Conservation (phyloP, 2,888 invertebrate genomes). For the Linyphia triangularis region DNA sequence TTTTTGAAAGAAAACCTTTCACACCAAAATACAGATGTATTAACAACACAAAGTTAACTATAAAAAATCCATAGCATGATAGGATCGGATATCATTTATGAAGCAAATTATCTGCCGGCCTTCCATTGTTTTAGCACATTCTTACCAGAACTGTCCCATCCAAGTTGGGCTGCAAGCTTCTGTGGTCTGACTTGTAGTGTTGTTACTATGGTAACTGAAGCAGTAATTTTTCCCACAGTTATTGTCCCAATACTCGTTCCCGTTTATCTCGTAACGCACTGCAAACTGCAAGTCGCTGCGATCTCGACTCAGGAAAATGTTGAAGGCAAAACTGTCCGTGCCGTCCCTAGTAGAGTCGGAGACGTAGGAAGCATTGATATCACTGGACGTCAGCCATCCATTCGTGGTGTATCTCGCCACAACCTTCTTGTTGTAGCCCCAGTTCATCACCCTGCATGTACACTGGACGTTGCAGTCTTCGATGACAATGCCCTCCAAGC, state of each 20-base stretch:
- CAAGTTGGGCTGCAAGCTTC: slow-evolving; percentile 47
- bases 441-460: slow-evolving; percentile 61
- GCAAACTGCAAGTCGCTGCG: slow-evolving; percentile 48
- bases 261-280: slow-evolving; percentile 42
- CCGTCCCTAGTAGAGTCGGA: slow-evolving; percentile 31
- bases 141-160: slow-evolving; percentile 69
- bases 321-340: slow-evolving; percentile 61
- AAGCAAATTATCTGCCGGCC: too few relatives aligned
- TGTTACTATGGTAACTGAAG: slow-evolving; percentile 34
- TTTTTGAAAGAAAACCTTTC: too few relatives aligned
- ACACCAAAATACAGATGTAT: too few relatives aligned
- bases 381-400: slow-evolving; percentile 43
- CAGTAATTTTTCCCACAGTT: slow-evolving; percentile 61
- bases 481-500: slow-evolving; percentile 38
- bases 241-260: slow-evolving; percentile 71
- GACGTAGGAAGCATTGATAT: slow-evolving; percentile 65
- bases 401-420: slow-evolving; percentile 58
- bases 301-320: slow-evolving; percentile 34
- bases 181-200: not conserved
- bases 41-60: too few relatives aligned
- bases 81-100: too few relatives aligned
- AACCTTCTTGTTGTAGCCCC: slow-evolving; percentile 49
- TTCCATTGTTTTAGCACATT: too few relatives aligned
- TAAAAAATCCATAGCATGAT: too few relatives aligned
- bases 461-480: slow-evolving; percentile 64